Base-by-base conservation (phyloP, 1,140 invertebrate genomes). In the Caerostris extrusa region DNA sequence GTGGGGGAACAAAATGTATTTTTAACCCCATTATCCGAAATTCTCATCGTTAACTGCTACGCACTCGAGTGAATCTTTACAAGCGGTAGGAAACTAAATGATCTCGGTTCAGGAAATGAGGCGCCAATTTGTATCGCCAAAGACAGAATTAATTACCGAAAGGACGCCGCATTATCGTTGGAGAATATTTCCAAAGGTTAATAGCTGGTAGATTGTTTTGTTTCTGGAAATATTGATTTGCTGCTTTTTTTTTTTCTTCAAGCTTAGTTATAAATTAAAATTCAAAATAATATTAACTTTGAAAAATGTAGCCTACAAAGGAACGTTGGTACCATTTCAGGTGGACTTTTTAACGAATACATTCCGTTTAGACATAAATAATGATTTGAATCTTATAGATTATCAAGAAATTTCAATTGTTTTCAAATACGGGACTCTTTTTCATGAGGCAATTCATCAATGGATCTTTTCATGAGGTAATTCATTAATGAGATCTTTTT, bases 121-220 rank as follows among this genome's bases (percentile, higher is more conserved):
- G 86, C 64, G 92, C 92, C 92, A 93, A 93, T 93, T 93, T 93
- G 69, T 88, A 93, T 88, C 92, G 92, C 92, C 86, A 93, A 89
- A 93, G 92, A 88, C 71, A 93, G 92, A 88, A 93, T 82, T 93
- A 93, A 93, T 93, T 93, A 93, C 86, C 69, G 77, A 88, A 82
- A 88, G 50, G 86, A 93, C 92, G 86, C 86, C 56, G 55, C 58
- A 93, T 93, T 88, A 88, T 77, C 71, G 34, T 58, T 7, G 34
- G 19, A 34, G 50, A 81, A 19, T 53, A 93, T 88, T 88, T 93
- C 57, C 34, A 93, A 93, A 93, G 57, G 86, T 81, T 93, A 93
- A 93, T 93, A 55, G 92, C 85, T 64, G 69, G 17, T 34, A 69
- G 19, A 67, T 58, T 56, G 58, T 67, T 92, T 57, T 85, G 7